Conservation (phyloP, 1,140 invertebrate genomes). For the Copidosoma floridanum region DNA sequence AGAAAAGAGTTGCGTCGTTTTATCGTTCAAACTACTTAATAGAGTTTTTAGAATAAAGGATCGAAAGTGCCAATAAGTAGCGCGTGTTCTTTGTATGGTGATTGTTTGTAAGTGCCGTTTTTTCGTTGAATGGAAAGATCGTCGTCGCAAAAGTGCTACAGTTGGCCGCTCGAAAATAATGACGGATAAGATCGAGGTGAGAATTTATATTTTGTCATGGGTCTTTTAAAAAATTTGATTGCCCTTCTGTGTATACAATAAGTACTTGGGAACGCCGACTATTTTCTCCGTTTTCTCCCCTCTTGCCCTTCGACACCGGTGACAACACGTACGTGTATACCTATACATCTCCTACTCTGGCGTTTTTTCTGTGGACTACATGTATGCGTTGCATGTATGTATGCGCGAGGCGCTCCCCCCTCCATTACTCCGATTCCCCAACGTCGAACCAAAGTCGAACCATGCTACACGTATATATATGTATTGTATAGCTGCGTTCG, state of each 20-base stretch:
- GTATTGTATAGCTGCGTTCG: no score
- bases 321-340: background rate
- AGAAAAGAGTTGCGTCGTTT: no score
- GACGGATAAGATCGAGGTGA: slow-evolving; percentile 57
- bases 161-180: slow-evolving; percentile 44
- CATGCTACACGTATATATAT: no score
- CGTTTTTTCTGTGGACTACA: background rate
- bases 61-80: no score
- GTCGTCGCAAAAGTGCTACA: slow-evolving; percentile 42
- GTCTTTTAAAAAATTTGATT: no score
- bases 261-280: background rate
- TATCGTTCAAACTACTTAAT: no score
- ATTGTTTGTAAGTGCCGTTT: no score
- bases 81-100: no score
- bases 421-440: no score
- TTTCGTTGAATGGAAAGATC: slow-evolving; percentile 42
- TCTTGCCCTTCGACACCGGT: background rate
- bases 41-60: no score
- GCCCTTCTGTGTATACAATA: background rate
- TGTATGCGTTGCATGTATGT: background rate
- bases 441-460: no score
- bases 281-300: background rate
- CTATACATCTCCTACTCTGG: background rate
- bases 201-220: no score
- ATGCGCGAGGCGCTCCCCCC: slow-evolving; percentile 1